These are phyloP conservation scores for Montipora sp. DNA, from an alignment of 64 coral and sea anemone species.

Conservation along the genomic window DNA sequence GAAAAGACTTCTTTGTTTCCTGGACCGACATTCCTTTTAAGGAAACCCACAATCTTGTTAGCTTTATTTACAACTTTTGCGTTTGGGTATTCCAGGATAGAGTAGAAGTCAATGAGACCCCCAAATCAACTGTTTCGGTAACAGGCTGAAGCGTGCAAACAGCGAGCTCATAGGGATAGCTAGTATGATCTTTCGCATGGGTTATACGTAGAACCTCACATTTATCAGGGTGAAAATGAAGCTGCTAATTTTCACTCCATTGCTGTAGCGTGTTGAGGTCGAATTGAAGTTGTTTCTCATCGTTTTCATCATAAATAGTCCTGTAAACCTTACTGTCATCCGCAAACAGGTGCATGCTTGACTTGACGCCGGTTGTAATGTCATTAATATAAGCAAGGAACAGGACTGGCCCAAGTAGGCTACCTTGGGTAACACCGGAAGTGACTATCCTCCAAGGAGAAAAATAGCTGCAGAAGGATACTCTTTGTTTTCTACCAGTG, in stretches of 20 bases:
- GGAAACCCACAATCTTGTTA: neutral
- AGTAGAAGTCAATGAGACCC: neutral
- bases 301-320: slow-evolving; percentile 24
- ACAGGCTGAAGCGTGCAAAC: neutral
- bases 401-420: slow-evolving; percentile 10
- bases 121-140: slow-evolving; percentile 8
- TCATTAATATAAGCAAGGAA: no score
- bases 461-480: neutral
- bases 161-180: neutral
- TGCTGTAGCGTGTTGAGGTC: neutral
- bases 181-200: neutral
- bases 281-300: slow-evolving; percentile 11
- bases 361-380: no score
- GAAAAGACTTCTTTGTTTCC: neutral
- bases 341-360: no score
- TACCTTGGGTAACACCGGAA: slow-evolving; percentile 12
- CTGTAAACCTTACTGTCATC: no score
- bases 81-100: neutral
- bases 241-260: neutral
- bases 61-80: neutral
- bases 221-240: slow-evolving; percentile 15
- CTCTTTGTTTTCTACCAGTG: slow-evolving; percentile 27
- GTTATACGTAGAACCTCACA: neutral
- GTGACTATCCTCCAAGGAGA: slow-evolving; percentile 13
- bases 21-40: neutral